Evolutionary conservation across 1,140 invertebrate species (phyloP).

Genomic region (Neotoxoptera formosana): DNA sequence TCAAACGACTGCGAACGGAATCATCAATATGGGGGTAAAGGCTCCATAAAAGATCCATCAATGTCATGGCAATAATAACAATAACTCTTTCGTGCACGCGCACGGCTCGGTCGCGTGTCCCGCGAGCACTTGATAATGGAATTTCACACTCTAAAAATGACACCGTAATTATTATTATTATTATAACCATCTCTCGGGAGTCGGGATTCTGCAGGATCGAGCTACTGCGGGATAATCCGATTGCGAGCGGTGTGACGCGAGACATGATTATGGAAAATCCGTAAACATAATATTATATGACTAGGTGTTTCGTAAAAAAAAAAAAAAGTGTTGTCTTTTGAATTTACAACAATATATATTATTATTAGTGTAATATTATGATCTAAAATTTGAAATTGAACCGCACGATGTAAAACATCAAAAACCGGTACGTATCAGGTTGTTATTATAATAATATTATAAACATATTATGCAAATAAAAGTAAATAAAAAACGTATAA

Average conservation of each 20-base stretch:
- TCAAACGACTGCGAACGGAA: conserved; percentile 17
- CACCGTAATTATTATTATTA: too few species aligned
- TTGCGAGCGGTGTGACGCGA: neutral
- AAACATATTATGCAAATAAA: neutral
- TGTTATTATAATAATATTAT: neutral
- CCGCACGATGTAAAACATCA: neutral
- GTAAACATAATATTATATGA: too few species aligned
- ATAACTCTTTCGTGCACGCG: conserved; percentile 50
- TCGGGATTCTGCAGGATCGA: neutral
- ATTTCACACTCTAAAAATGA: conserved; percentile 36
- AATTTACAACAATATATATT: neutral
- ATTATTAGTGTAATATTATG: too few species aligned
- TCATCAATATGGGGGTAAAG: conserved; percentile 12
- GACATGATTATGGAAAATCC: neutral
- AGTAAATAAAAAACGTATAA: neutral
- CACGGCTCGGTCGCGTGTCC: conserved; percentile 31
- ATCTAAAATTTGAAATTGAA: neutral
- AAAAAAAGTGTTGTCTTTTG: neutral
- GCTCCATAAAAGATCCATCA: conserved; percentile 48
- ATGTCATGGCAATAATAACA: conserved; percentile 29
- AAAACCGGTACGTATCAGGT: neutral
- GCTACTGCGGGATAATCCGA: neutral
- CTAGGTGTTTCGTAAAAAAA: neutral
- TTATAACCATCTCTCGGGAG: neutral
- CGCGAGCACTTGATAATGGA: conserved; percentile 47